Evolutionary conservation across 2,113 vertebrate genomes (phyloP).

Genomic region (Nipponia nippon): DNA sequence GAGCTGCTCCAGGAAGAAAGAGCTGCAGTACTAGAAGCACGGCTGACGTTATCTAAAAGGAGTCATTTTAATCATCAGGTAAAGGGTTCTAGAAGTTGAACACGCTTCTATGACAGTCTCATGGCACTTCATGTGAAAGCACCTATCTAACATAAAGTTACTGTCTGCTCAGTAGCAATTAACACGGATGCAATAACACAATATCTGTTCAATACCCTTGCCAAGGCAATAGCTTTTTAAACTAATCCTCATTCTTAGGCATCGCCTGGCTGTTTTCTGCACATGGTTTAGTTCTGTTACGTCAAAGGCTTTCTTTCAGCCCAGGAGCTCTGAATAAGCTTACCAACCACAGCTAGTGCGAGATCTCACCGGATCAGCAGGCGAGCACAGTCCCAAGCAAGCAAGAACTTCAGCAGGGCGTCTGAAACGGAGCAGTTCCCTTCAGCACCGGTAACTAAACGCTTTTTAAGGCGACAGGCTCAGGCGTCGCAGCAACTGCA

Average conservation of each 20-base stretch:
- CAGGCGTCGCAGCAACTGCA: not conserved
- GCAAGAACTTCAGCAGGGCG: not conserved
- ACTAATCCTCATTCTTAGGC: not conserved
- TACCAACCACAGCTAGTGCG: not conserved
- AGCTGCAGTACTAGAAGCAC: not conserved
- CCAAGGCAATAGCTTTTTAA: not conserved
- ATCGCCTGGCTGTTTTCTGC: not conserved
- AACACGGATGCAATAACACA: not conserved
- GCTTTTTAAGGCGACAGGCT: not conserved
- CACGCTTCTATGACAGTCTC: not conserved
- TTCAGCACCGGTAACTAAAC: not conserved
- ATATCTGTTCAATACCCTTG: not conserved
- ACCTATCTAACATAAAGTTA: not conserved
- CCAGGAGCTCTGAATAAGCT: not conserved
- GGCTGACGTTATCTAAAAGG: not conserved
- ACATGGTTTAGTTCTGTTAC: not conserved
- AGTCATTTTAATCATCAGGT: not conserved
- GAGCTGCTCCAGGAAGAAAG: not conserved
- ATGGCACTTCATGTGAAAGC: no score
- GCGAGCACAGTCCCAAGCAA: not conserved
- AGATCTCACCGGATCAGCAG: not conserved
- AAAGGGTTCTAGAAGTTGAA: not conserved
- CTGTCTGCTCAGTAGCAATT: not conserved
- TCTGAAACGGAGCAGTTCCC: not conserved
- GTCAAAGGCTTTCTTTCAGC: not conserved